These are phyloP conservation scores for Danio tinwini DNA, from an alignment of 2,797 vertebrate genomes.

Conservation along the genomic window DNA sequence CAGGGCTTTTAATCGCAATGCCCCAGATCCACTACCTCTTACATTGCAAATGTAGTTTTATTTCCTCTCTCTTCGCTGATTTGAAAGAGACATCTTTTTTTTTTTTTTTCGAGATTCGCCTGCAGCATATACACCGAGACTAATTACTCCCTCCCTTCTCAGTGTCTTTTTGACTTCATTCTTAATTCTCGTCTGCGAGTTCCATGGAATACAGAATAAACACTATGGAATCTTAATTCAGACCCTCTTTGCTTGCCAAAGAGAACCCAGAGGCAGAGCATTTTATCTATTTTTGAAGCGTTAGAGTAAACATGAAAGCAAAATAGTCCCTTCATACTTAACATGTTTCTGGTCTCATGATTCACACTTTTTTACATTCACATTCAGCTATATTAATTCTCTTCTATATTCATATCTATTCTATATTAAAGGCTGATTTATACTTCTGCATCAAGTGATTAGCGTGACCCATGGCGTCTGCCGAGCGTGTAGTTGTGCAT, in stretches of 20 bases:
- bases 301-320: not conserved
- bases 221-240: constrained; percentile 4
- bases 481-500: too few relatives aligned
- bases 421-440: too few relatives aligned
- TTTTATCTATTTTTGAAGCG: constrained; percentile 5
- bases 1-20: constrained; percentile 51
- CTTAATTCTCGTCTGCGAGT: not conserved
- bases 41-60: constrained; percentile 55
- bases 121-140: constrained; percentile 35
- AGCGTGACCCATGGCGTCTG: too few relatives aligned
- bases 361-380: not conserved
- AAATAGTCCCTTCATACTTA: not conserved
- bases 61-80: constrained; percentile 24
- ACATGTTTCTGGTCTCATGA: not conserved
- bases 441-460: too few relatives aligned
- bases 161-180: constrained; percentile 23
- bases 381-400: not conserved
- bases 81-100: constrained; percentile 43
- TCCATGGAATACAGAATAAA: constrained; percentile 4
- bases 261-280: not conserved
- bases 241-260: not conserved
- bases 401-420: too few relatives aligned
- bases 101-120: constrained; percentile 24
- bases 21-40: constrained; percentile 47
- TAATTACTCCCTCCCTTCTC: constrained; percentile 20